A percentile compares a stretch with the other conserved stretches of the same genome.
Evolutionary conservation across 2,888 invertebrate species (phyloP).

Genomic region (Agrotis clavis): DNA sequence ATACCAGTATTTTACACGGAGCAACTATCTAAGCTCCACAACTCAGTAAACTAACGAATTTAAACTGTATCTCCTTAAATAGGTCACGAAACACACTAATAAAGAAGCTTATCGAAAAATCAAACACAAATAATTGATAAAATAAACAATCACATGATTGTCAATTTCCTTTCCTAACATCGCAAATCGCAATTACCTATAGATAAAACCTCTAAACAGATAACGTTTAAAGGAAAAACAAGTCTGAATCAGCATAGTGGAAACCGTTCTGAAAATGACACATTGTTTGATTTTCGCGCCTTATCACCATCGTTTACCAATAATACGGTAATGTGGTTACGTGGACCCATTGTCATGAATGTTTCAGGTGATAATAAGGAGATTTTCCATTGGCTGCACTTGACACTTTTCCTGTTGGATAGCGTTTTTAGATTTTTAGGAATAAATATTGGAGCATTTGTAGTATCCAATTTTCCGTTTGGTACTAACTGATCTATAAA

Average conservation of each 20-base stretch:
- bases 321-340: conserved; percentile 39
- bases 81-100: neutral
- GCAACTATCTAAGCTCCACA: neutral
- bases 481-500: too few species aligned
- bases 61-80: neutral
- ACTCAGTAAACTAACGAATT: neutral
- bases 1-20: too few species aligned
- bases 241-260: conserved; percentile 24
- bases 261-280: conserved; percentile 37
- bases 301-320: conserved; percentile 40
- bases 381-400: conserved; percentile 36
- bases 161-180: conserved; percentile 8
- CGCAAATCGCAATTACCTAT: conserved; percentile 5
- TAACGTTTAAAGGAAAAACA: conserved; percentile 11
- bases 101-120: neutral
- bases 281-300: conserved; percentile 33
- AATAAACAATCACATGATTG: conserved; percentile 3
- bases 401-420: conserved; percentile 14
- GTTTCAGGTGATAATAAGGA: conserved; percentile 31
- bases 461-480: neutral
- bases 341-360: conserved; percentile 28
- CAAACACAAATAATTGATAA: conserved; percentile 2
- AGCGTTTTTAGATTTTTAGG: neutral
- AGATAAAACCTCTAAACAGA: neutral
- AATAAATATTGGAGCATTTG: neutral